phyloP scores from a whole-genome alignment of 2,113 vertebrate genomes.

The Zosterops japonicus region DNA sequence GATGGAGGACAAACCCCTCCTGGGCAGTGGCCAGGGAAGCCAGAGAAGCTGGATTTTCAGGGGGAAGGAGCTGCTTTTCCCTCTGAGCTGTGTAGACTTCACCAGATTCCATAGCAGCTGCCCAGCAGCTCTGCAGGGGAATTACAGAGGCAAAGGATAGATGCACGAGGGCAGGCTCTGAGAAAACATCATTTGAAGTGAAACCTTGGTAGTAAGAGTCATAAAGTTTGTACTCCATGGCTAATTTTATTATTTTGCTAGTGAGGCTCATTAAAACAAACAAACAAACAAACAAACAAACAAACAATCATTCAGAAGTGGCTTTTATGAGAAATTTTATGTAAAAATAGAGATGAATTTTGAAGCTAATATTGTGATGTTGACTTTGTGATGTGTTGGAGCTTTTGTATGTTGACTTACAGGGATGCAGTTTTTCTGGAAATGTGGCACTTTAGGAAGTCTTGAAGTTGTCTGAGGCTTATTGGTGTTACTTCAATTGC shows the following conservation, averaged over 20 bases:
- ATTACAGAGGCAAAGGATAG: neutral
- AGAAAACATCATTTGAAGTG: neutral
- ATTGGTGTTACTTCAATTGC: neutral
- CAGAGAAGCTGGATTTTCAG: neutral
- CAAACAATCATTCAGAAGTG: neutral
- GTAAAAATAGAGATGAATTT: neutral
- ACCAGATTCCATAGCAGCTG: neutral
- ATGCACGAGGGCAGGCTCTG: accelerated
- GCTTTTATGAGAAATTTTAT: neutral
- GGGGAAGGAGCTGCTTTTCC: neutral
- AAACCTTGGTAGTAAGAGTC: neutral
- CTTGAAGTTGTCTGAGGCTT: neutral
- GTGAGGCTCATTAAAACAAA: neutral
- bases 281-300: no score
- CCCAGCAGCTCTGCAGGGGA: neutral
- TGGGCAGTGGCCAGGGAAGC: neutral
- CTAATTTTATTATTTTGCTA: neutral
- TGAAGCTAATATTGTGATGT: neutral
- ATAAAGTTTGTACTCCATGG: neutral
- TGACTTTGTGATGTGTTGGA: neutral
- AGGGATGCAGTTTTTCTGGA: neutral
- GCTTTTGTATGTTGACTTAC: neutral
- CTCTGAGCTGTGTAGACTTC: neutral
- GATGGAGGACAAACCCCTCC: neutral
- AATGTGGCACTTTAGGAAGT: neutral